A percentile compares a stretch with the other conserved stretches of the same genome.
phyloP scores from a whole-genome alignment of 2,888 invertebrate genomes.

The Acrobasis repandana region DNA sequence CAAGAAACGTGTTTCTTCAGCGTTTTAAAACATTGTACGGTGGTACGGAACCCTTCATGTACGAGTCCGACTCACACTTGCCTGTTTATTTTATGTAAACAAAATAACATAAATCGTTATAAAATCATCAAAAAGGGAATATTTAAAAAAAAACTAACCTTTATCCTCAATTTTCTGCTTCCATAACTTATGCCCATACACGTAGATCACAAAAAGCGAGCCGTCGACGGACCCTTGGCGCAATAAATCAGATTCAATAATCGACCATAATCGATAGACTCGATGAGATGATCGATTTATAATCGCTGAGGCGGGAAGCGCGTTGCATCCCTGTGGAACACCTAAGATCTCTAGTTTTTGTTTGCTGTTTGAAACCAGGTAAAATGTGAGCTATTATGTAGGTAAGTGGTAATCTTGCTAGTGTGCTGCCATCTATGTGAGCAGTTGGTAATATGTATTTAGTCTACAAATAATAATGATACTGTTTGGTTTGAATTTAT shows the following conservation, averaged over 20 bases:
- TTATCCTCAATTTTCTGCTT: slow-evolving; percentile 1
- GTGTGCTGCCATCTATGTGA: too few relatives aligned
- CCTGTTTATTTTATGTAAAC: too few relatives aligned
- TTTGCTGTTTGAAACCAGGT: not conserved
- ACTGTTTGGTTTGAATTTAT: too few relatives aligned
- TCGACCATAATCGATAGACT: slow-evolving; percentile 61
- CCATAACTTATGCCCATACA: not conserved
- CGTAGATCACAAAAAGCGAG: not conserved
- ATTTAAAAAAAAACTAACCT: not conserved
- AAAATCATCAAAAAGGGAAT: not conserved
- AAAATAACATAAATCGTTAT: not conserved
- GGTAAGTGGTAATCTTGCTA: too few relatives aligned
- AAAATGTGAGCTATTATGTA: too few relatives aligned
- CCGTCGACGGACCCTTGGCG: slow-evolving; percentile 29
- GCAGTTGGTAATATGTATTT: too few relatives aligned
- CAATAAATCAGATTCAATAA: slow-evolving; percentile 66
- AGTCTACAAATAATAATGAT: too few relatives aligned
- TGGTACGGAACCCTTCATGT: too few relatives aligned
- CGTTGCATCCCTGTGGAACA: slow-evolving; percentile 15
- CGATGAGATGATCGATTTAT: slow-evolving; percentile 57
- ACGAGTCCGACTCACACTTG: too few relatives aligned
- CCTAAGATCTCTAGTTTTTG: slow-evolving; percentile 10
- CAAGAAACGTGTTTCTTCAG: too few relatives aligned
- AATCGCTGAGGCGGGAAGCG: slow-evolving; percentile 49
- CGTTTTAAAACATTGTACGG: too few relatives aligned